phyloP scores from a whole-genome alignment of 2,888 invertebrate genomes.

The Drosophila fulvimacula region DNA sequence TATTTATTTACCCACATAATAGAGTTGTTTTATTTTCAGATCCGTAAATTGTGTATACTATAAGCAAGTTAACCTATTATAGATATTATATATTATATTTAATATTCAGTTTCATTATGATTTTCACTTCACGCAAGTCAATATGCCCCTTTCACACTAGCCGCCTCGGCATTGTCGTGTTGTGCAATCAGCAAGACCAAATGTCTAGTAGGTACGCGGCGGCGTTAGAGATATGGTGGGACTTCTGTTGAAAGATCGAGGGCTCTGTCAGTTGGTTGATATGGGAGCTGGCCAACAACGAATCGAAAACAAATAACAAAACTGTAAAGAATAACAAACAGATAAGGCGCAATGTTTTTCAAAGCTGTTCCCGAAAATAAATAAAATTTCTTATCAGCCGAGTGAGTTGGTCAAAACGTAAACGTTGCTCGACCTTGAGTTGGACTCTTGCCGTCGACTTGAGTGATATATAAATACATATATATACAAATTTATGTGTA shows the following conservation, averaged over 20 bases:
- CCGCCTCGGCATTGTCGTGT: not conserved
- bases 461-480: not conserved
- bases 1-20: no score
- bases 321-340: slow-evolving; percentile 14
- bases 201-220: slow-evolving; percentile 31
- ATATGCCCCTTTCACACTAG: slow-evolving; percentile 12
- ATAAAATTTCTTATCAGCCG: slow-evolving; percentile 32
- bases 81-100: not conserved
- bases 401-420: slow-evolving; percentile 27
- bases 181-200: slow-evolving; percentile 32
- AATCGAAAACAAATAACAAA: slow-evolving; percentile 19
- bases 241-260: slow-evolving; percentile 38
- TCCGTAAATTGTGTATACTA: no score
- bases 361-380: slow-evolving; percentile 17
- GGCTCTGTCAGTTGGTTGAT: slow-evolving; percentile 30
- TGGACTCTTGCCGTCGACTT: slow-evolving; percentile 3
- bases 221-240: slow-evolving; percentile 27
- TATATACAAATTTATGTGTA: no score
- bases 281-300: slow-evolving; percentile 27
- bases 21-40: no score
- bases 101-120: not conserved
- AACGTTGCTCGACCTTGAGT: slow-evolving; percentile 41
- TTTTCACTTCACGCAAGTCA: not conserved
- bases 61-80: no score
- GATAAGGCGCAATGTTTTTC: slow-evolving; percentile 47